Evolutionary conservation across 1,140 invertebrate genomes (phyloP), one percentile per base, ranked within the genome.

Genomic region (Dreissena rostriformis): DNA sequence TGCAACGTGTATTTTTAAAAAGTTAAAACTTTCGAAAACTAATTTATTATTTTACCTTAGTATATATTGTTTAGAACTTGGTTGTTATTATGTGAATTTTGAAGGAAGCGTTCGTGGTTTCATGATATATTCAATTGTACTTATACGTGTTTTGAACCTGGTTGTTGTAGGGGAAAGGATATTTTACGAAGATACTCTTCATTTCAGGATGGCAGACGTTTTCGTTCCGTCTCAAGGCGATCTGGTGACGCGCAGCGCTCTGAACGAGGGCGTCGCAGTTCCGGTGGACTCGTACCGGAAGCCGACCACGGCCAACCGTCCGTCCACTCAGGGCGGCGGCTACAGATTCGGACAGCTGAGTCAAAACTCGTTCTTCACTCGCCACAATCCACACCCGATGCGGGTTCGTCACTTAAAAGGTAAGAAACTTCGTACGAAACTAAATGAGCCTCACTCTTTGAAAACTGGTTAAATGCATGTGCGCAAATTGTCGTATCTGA

Each of bases 341-440:
- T 92, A 92, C 84, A 86, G 92, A 78, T 93, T 93, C 74, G 92
- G 92, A 0, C 88, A 92, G 74, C 88, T 92, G 10, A 93, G 92
- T 72, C 88, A 90, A 74, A 92, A 91, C 77, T 92, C 92, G 14
- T 94, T 94, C 84, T 94, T 94, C 86, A 92, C 92, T 8, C 84
- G 93, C 63, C 92, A 94, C 87, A 93, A 92, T 49, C 92, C 93
- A 15, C 92, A 93, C 72, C 92, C 93, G 6, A 71, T 72, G 61
- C 83, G 93, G 72, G 93, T 93, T 11, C 86, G 89, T 71, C 92
- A 94, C 83, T 87, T 94, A 51, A 92, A 93, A 92, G 93, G 93
- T 93, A 24, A 4, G 57, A 39, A 5, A 39, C 8, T 39, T 39
- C 39, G 8, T 39, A 39, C 39, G 39, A 39, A 39, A 39, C 2